Conservation (phyloP, 2,888 invertebrate genomes). For the Scaptomyza caliginosa region DNA sequence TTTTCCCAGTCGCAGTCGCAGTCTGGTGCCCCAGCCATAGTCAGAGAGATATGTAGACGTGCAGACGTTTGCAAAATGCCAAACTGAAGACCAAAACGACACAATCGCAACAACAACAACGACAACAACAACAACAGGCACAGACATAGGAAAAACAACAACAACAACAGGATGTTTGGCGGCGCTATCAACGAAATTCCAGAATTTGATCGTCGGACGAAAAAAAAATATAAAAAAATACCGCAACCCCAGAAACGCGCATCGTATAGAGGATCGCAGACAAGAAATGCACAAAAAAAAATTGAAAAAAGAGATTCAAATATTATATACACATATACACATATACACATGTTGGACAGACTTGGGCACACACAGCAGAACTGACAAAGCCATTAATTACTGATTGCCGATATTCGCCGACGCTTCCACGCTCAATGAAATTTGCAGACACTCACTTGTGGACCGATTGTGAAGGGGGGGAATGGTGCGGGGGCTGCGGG, state of each 20-base stretch:
- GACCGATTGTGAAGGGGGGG: neutral
- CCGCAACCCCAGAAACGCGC: constrained; percentile 9
- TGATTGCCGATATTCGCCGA: constrained; percentile 70
- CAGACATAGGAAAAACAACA: constrained; percentile 31
- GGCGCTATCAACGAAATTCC: constrained; percentile 78
- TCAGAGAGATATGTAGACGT: constrained; percentile 68
- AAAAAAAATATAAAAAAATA: constrained; percentile 17
- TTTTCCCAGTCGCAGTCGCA: constrained; percentile 28
- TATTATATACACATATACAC: constrained; percentile 39
- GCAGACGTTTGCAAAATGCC: constrained; percentile 77
- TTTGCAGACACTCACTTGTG: constrained; percentile 33
- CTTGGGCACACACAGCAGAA: constrained; percentile 10
- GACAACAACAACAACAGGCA: constrained; percentile 36
- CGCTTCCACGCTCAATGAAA: constrained; percentile 62
- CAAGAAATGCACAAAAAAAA: constrained; percentile 66
- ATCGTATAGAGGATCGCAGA: constrained; percentile 60
- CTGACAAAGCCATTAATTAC: constrained; percentile 76
- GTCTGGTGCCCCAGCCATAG: constrained; percentile 41
- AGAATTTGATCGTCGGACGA: constrained; percentile 63
- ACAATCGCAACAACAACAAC: constrained; percentile 51
- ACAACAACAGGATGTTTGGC: constrained; percentile 75
- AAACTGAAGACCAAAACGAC: constrained; percentile 73
- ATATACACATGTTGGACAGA: constrained; percentile 41
- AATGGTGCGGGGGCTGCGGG: neutral
- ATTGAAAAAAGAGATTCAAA: constrained; percentile 36